Evolutionary conservation across 1,140 invertebrate species (phyloP).

Genomic region (Camponotus pennsylvanicus): DNA sequence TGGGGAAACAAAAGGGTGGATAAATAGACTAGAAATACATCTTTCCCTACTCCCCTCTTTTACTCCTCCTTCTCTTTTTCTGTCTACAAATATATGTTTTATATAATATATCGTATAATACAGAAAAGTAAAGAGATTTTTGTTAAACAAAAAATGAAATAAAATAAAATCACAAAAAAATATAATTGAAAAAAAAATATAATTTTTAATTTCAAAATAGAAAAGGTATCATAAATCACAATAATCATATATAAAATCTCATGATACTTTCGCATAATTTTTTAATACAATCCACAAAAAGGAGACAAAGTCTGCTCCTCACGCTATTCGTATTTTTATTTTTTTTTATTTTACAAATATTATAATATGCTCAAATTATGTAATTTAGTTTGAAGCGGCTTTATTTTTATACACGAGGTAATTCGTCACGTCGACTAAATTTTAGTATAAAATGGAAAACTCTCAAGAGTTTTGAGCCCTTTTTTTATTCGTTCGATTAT

Average conservation of each 20-base stretch:
- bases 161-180: neutral
- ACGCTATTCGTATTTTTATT: neutral
- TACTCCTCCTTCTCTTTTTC: no score
- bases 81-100: neutral
- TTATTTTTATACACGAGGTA: neutral
- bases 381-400: neutral
- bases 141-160: neutral
- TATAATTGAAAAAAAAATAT: neutral
- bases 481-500: no score
- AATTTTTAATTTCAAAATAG: neutral
- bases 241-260: neutral
- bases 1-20: neutral
- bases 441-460: neutral
- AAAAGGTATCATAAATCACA: neutral
- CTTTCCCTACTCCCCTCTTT: no score
- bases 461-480: neutral
- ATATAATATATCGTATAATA: neutral
- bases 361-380: neutral
- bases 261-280: neutral
- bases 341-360: neutral
- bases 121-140: neutral
- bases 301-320: neutral
- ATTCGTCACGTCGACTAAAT: neutral
- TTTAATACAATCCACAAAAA: slow-evolving; percentile 3
- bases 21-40: neutral